phyloP scores from a whole-genome alignment of 2,113 vertebrate species.

The Ammodytes marinus region DNA sequence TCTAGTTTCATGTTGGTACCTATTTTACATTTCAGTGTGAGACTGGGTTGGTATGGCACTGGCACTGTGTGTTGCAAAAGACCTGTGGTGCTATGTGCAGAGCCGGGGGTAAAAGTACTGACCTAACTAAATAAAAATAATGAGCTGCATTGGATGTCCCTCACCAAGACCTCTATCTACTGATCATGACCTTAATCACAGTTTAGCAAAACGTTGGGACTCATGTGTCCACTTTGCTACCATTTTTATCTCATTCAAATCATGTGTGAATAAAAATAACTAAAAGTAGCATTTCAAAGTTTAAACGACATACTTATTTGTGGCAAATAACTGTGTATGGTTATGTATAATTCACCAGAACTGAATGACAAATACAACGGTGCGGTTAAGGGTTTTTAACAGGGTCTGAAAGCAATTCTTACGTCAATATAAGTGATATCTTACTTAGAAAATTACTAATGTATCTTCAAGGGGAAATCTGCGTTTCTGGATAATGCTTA shows the following conservation, averaged over 20 bases:
- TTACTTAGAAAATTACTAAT: neutral
- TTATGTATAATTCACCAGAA: conserved; percentile 5
- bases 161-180: neutral
- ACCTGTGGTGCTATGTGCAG: neutral
- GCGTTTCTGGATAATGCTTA: too few species aligned
- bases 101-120: neutral
- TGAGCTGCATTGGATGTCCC: neutral
- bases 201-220: neutral
- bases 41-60: neutral
- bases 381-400: neutral
- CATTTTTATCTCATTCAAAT: conserved; percentile 1
- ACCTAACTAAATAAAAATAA: conserved; percentile 11
- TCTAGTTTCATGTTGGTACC: neutral
- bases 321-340: too few species aligned
- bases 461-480: neutral
- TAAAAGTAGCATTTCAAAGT: too few species aligned
- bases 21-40: too few species aligned
- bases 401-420: neutral
- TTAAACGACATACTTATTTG: too few species aligned
- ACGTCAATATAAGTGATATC: neutral
- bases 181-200: conserved; percentile 1
- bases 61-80: neutral
- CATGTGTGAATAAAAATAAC: neutral
- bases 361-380: neutral
- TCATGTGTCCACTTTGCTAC: neutral